phyloP scores from a whole-genome alignment of 2,113 vertebrate species.

The Mugil cephalus region DNA sequence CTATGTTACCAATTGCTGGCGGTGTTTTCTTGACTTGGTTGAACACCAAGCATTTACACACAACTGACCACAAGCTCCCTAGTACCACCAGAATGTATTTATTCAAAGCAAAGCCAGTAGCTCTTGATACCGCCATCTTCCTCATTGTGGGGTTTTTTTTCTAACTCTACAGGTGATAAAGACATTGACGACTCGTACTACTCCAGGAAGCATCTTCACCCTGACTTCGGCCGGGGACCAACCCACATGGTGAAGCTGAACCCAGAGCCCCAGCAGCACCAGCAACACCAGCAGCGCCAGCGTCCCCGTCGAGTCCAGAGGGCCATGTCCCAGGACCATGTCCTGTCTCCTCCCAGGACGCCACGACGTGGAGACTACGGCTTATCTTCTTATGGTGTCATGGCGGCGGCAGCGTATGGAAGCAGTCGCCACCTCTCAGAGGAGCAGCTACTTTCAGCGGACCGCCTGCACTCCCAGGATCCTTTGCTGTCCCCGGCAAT shows the following conservation, averaged over 20 bases:
- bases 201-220: constrained; percentile 90
- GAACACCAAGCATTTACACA: too few species aligned
- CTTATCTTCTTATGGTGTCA: constrained; percentile 81
- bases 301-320: constrained; percentile 91
- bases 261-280: constrained; percentile 80
- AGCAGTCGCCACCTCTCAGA: constrained; percentile 91
- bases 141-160: neutral
- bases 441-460: constrained; percentile 93
- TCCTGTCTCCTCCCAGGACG: constrained; percentile 89
- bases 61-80: too few species aligned
- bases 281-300: constrained; percentile 83
- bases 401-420: constrained; percentile 76
- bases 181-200: constrained; percentile 93
- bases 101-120: too few species aligned
- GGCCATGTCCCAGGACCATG: constrained; percentile 98
- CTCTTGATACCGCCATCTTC: neutral
- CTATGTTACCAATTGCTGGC: too few species aligned
- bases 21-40: too few species aligned
- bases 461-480: constrained; percentile 96
- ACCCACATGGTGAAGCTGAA: constrained; percentile 94
- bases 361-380: constrained; percentile 87
- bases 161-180: constrained; percentile 88
- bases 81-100: too few species aligned
- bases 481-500: constrained; percentile 94
- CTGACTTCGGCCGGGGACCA: constrained; percentile 86